Percentiles rank a stretch among this genome's conserved stretches.
phyloP scores from a whole-genome alignment of 2,113 vertebrate species.

The Girardinichthys multiradiatus region DNA sequence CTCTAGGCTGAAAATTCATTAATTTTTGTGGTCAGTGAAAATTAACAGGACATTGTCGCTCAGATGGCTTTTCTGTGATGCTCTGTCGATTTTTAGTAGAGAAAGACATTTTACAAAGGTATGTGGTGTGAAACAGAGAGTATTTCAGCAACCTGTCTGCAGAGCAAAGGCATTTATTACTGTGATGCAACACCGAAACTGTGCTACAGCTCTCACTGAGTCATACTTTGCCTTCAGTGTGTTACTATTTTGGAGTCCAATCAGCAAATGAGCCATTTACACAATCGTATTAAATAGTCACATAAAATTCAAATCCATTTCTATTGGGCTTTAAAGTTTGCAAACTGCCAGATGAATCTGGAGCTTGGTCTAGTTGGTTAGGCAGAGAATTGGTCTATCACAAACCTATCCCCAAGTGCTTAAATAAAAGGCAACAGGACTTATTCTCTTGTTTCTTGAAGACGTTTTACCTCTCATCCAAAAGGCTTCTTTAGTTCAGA shows the following conservation, averaged over 20 bases:
- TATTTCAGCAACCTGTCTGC: neutral
- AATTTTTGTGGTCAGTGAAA: neutral
- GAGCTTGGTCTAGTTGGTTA: neutral
- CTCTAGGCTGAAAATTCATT: neutral
- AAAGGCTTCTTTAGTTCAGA: neutral
- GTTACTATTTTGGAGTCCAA: neutral
- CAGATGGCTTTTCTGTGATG: neutral
- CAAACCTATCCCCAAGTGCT: no score
- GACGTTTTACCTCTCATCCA: neutral
- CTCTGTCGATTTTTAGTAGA: neutral
- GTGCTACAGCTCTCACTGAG: neutral
- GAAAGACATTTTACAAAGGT: neutral
- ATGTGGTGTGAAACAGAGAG: neutral
- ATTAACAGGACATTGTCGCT: no score
- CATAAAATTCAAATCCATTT: neutral
- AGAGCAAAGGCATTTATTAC: neutral
- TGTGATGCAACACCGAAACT: neutral
- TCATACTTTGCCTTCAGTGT: neutral
- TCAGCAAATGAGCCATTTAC: neutral
- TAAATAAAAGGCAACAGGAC: neutral
- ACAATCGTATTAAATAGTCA: neutral
- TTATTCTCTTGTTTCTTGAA: neutral
- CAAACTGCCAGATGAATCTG: neutral
- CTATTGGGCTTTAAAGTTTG: neutral
- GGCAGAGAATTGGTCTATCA: neutral